These are phyloP conservation scores for Proterorhinus semilunaris DNA, from an alignment of 2,113 vertebrate species.

Conservation along the genomic window DNA sequence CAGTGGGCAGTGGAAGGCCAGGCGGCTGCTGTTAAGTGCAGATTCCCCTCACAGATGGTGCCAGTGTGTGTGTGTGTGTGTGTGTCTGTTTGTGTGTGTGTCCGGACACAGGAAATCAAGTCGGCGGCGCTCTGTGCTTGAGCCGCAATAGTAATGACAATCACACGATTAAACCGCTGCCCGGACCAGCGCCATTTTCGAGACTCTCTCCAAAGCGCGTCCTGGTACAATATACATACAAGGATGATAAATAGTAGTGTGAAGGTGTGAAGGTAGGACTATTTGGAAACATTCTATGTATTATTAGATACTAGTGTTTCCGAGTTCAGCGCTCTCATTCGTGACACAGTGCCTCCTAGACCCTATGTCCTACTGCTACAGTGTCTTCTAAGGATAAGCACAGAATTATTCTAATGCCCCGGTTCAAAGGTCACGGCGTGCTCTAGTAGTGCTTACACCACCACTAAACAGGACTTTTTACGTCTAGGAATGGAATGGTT, in stretches of 20 bases:
- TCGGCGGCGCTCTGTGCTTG: conserved; percentile 24
- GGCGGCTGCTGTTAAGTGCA: background rate
- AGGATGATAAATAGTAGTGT: too few relatives aligned
- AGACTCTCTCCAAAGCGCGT: too few relatives aligned
- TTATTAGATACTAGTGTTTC: conserved; percentile 6
- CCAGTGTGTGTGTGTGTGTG: conserved; percentile 11
- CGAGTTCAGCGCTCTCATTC: conserved; percentile 48
- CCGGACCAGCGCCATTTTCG: conserved; percentile 28
- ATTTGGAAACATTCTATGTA: too few relatives aligned
- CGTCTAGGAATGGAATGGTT: background rate
- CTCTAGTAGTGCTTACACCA: background rate
- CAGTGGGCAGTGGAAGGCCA: background rate
- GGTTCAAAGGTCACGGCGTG: conserved; percentile 40
- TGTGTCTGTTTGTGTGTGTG: conserved; percentile 20
- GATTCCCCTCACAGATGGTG: background rate
- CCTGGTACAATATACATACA: too few relatives aligned
- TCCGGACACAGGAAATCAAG: conserved; percentile 15
- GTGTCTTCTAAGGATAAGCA: conserved; percentile 47
- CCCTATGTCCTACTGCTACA: conserved; percentile 42
- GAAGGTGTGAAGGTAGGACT: too few relatives aligned
- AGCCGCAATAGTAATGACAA: conserved; percentile 54
- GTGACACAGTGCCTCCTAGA: conserved; percentile 46
- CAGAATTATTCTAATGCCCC: conserved; percentile 52
- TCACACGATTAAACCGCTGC: conserved; percentile 52
- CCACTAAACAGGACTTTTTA: conserved; percentile 7